Evolutionary conservation across 2,888 invertebrate genomes (phyloP).

Genomic region (Drosophila pegasa): DNA sequence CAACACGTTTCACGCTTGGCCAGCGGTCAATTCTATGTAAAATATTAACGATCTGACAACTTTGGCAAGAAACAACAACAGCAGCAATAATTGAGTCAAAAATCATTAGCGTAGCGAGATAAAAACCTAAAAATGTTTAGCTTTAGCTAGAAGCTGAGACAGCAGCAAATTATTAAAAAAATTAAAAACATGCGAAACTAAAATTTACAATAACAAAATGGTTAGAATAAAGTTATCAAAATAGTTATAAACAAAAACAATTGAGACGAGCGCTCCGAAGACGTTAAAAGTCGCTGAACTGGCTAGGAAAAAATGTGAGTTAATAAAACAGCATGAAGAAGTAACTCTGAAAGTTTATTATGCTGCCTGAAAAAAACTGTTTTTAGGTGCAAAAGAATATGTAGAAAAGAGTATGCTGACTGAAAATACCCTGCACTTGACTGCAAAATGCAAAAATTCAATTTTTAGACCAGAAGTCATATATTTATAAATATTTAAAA

Average conservation of each 20-base stretch:
- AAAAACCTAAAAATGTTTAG: not conserved
- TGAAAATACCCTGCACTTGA: too few species aligned
- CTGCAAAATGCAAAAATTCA: too few species aligned
- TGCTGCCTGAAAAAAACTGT: too few species aligned
- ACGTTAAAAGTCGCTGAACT: constrained; percentile 7
- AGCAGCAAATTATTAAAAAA: constrained; percentile 11
- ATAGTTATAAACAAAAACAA: not conserved
- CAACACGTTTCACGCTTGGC: constrained; percentile 57
- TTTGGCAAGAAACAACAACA: constrained; percentile 17
- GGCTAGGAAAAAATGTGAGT: not conserved
- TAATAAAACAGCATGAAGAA: not conserved
- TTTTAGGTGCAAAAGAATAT: too few species aligned
- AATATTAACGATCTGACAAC: constrained; percentile 58
- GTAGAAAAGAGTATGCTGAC: too few species aligned
- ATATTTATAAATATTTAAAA: too few species aligned
- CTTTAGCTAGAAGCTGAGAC: not conserved
- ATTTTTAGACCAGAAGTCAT: too few species aligned
- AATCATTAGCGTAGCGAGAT: constrained; percentile 35
- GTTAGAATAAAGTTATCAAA: constrained; percentile 21
- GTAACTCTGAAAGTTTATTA: not conserved
- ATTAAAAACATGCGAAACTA: not conserved
- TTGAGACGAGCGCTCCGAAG: not conserved
- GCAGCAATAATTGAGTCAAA: constrained; percentile 5
- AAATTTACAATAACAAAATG: not conserved
- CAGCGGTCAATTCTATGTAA: constrained; percentile 40